Evolutionary conservation across 2,888 invertebrate species (phyloP).

Genomic region (Tenodera sinensis): DNA sequence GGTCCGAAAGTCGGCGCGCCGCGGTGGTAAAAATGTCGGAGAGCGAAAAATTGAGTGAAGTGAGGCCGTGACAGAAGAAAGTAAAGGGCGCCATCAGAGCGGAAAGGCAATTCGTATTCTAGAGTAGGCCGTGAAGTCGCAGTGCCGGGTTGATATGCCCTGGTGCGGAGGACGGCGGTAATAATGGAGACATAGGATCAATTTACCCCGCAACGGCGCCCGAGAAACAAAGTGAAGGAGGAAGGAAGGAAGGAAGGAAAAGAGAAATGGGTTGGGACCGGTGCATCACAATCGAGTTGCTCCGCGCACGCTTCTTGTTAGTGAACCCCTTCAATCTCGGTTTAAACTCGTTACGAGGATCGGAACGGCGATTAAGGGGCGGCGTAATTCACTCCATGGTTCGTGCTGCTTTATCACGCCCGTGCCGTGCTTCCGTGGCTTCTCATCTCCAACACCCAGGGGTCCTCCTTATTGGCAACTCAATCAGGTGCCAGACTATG

Average conservation of each 20-base stretch:
- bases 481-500: background rate
- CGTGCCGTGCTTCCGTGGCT: background rate
- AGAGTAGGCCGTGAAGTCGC: background rate
- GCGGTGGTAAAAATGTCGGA: conserved; percentile 4
- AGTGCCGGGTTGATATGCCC: conserved; percentile 4
- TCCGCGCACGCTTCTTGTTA: background rate
- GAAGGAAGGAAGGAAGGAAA: background rate
- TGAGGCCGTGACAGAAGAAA: conserved; percentile 5
- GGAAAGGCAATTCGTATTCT: conserved; percentile 17
- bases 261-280: background rate
- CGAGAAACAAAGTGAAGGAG: background rate
- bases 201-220: background rate
- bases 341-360: background rate
- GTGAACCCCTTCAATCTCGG: background rate
- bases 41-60: background rate
- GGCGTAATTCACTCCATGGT: background rate
- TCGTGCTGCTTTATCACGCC: background rate
- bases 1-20: background rate
- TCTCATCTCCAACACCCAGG: background rate
- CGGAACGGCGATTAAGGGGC: background rate
- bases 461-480: background rate
- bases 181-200: conserved; percentile 20
- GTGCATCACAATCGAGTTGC: background rate
- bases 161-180: background rate
- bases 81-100: conserved; percentile 10